Evolutionary conservation across 1,140 invertebrate species (phyloP).

Genomic region (Calliphora vicina): DNA sequence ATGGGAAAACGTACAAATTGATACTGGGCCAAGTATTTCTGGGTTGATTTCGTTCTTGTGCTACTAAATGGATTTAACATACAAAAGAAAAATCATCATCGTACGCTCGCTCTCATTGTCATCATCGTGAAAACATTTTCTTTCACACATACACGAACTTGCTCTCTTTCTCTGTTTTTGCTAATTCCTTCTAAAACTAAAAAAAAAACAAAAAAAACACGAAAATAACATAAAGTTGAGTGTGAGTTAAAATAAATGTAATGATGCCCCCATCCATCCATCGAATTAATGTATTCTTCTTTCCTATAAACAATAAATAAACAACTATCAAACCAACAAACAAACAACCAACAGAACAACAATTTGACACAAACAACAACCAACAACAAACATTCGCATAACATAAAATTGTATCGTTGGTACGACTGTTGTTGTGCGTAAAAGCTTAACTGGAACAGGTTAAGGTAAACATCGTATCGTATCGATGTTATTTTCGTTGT

Average conservation of each 20-base stretch:
- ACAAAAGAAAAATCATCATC: slow-evolving; percentile 8
- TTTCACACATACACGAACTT: neutral
- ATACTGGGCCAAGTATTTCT: slow-evolving; percentile 57
- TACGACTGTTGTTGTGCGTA: neutral
- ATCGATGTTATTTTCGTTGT: neutral
- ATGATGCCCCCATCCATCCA: neutral
- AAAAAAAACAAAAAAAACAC: too few relatives aligned
- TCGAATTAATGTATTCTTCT: slow-evolving; percentile 9
- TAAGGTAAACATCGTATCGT: slow-evolving; percentile 14
- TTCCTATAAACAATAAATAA: neutral
- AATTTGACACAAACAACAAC: neutral
- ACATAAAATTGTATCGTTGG: neutral
- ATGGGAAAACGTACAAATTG: slow-evolving; percentile 63
- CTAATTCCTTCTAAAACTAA: neutral
- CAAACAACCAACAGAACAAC: neutral
- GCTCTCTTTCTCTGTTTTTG: neutral
- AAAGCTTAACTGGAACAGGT: slow-evolving; percentile 26
- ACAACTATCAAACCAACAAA: neutral
- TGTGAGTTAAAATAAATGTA: neutral
- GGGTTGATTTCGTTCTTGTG: slow-evolving; percentile 40
- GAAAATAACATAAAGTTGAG: neutral
- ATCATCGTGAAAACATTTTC: slow-evolving; percentile 6
- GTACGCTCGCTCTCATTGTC: slow-evolving; percentile 12
- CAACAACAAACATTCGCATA: neutral
- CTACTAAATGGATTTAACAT: slow-evolving; percentile 27